A percentile compares a stretch with the other conserved stretches of the same genome.
These are phyloP conservation scores for Lasioglossum calceatum DNA, from an alignment of 2,888 invertebrate species.

Conservation along the genomic window DNA sequence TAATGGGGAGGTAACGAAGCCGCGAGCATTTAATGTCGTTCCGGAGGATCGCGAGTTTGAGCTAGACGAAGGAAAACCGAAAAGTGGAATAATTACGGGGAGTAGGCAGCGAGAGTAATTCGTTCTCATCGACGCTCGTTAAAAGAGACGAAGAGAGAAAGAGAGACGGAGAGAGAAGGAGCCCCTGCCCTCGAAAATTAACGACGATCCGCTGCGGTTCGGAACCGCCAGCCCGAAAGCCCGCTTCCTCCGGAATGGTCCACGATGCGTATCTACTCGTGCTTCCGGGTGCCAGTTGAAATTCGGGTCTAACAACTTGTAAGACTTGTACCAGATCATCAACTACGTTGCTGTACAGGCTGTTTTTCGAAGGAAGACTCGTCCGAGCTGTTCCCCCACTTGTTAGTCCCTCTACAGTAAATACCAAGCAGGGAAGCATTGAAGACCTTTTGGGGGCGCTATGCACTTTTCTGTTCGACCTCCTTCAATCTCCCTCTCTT, in stretches of 20 bases:
- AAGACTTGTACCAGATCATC: neutral
- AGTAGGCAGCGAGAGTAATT: slow-evolving; percentile 50
- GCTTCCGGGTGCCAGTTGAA: slow-evolving; percentile 51
- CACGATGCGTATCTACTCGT: slow-evolving; percentile 8
- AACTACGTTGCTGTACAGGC: neutral
- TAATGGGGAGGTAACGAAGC: slow-evolving; percentile 50
- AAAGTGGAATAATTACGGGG: slow-evolving; percentile 55
- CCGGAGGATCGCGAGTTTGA: slow-evolving; percentile 17
- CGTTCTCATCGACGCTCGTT: slow-evolving; percentile 58
- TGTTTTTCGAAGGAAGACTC: neutral
- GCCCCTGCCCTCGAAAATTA: slow-evolving; percentile 48
- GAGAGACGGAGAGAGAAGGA: neutral
- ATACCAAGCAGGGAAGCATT: neutral
- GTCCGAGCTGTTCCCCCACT: neutral
- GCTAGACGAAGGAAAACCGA: slow-evolving; percentile 34
- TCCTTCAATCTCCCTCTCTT: neutral
- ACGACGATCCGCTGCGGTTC: slow-evolving; percentile 44
- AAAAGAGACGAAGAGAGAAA: slow-evolving; percentile 20
- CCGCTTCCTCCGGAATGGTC: slow-evolving; percentile 44
- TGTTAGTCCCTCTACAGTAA: neutral
- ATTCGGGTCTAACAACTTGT: neutral
- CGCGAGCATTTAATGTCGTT: slow-evolving; percentile 35
- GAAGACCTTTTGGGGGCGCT: neutral
- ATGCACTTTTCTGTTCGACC: neutral
- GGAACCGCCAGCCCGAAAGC: slow-evolving; percentile 28